Conservation (phyloP, 1,140 invertebrate species). For the Eufriesea mexicana region DNA sequence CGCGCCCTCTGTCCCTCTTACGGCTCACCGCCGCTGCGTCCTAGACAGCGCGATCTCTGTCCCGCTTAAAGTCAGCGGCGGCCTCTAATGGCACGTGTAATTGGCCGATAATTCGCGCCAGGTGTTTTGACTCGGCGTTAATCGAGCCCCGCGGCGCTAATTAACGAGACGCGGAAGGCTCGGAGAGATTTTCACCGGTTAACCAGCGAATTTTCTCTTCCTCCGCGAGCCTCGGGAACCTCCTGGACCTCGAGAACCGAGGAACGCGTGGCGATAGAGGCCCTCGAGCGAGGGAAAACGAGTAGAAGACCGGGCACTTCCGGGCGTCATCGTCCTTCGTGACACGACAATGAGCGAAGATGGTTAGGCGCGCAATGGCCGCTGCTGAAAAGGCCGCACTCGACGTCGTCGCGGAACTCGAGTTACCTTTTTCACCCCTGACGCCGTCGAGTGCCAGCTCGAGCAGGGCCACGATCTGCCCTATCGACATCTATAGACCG, state of each 20-base stretch:
- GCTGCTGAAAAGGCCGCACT: conserved; percentile 64
- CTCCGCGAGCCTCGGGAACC: too few relatives aligned
- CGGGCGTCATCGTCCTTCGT: conserved; percentile 65
- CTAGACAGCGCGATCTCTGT: conserved; percentile 23
- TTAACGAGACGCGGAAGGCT: conserved; percentile 43
- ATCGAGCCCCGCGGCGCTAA: conserved; percentile 49
- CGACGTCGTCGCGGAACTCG: conserved; percentile 62
- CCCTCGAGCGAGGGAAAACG: too few relatives aligned
- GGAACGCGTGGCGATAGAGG: too few relatives aligned
- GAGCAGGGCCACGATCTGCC: conserved; percentile 70
- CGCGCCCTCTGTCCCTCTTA: conserved; percentile 2
- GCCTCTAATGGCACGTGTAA: conserved; percentile 70
- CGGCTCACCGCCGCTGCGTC: too few relatives aligned
- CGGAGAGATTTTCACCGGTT: not conserved
- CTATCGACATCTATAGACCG: conserved; percentile 74
- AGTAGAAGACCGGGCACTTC: not conserved
- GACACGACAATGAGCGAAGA: conserved; percentile 74
- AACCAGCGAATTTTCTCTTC: too few relatives aligned
- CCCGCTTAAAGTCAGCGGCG: conserved; percentile 19
- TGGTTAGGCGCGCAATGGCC: conserved; percentile 31
- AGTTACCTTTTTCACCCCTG: conserved; percentile 69
- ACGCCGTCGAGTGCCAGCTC: conserved; percentile 49
- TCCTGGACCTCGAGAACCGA: too few relatives aligned
- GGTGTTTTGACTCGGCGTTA: conserved; percentile 63
- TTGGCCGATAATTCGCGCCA: conserved; percentile 70